Evolutionary conservation across 2,797 vertebrate genomes (phyloP), one percentile per base, ranked within the genome.

Genomic region (Anableps anableps): DNA sequence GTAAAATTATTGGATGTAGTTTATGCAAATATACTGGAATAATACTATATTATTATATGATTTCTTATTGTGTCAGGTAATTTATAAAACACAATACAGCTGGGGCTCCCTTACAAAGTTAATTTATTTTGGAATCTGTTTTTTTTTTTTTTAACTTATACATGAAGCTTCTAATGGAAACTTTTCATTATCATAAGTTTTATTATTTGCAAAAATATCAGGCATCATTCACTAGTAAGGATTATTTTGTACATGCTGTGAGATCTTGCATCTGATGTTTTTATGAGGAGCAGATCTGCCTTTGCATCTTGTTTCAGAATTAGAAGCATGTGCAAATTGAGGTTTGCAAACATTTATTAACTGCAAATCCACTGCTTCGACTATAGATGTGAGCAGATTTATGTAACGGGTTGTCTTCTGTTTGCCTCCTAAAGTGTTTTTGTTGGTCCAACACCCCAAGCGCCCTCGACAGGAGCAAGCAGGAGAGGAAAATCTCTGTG

Each of bases 401-500:
- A 83, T 80, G 88, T 80, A 92, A 83, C 36, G 41, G 83, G 83
- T 74, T 75, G 77, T 83, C 81, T 83, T 41, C 77, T 31, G 66
- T 70, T 70, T 17, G 14, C 41, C 43, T 85, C 78, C 87, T 86
- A 73, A 60, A 4, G 50, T 91, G 87, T 83, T 86, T 89, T 91
- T 91, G 84, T 60, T 72, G 31, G 83, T 90, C 86, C 50, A 82
- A 90, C 83, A 87, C 79, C 77, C 70, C 38, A 62, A 53, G 72
- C 73, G 16, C 62, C 81, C 78, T 66, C 64, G 70, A 77, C 51
- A 86, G 85, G 85, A 90, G 88, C n/a, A 29, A 82, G 88, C 81
- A 84, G 83, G 79, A 89, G 81, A 88, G 89, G 78, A 89, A 89
- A 86, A 90, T 93, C 88, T 88, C 83, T 4, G 83, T 94, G 92